phyloP scores from a whole-genome alignment of 2,888 invertebrate species.

The Entomobrya multifasciata region DNA sequence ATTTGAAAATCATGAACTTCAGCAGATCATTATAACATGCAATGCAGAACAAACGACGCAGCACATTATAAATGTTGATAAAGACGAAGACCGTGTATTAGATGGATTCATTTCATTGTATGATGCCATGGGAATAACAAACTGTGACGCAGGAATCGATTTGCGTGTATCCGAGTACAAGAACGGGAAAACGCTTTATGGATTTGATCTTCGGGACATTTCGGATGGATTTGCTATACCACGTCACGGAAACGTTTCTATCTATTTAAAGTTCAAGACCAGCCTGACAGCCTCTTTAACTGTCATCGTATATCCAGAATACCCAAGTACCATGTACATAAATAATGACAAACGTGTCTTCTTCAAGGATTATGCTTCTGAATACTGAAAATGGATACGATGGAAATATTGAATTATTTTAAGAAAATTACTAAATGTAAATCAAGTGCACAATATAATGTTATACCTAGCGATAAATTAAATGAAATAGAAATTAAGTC shows the following conservation, averaged over 20 bases:
- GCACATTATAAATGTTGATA: conserved; percentile 22
- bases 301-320: conserved; percentile 41
- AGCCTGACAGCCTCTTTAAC: neutral
- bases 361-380: conserved; percentile 30
- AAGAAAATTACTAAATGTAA: conserved; percentile 33
- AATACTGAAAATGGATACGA: conserved; percentile 43
- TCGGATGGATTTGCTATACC: conserved; percentile 25
- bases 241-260: conserved; percentile 38
- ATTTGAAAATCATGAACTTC: conserved; percentile 38
- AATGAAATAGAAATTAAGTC: neutral
- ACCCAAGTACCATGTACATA: conserved; percentile 26
- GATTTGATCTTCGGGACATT: conserved; percentile 24
- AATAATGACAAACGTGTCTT: conserved; percentile 10
- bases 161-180: neutral
- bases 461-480: conserved; percentile 21
- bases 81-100: neutral
- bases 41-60: conserved; percentile 24
- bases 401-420: conserved; percentile 24
- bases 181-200: conserved; percentile 38
- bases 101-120: too few species aligned
- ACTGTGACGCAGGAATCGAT: conserved; percentile 43
- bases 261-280: conserved; percentile 40
- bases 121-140: conserved; percentile 6
- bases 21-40: conserved; percentile 33
- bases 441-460: conserved; percentile 12